A percentile compares a stretch with the other conserved stretches of the same genome.
phyloP scores from a whole-genome alignment of 2,797 vertebrate species.

The Cichlasoma orientale region DNA sequence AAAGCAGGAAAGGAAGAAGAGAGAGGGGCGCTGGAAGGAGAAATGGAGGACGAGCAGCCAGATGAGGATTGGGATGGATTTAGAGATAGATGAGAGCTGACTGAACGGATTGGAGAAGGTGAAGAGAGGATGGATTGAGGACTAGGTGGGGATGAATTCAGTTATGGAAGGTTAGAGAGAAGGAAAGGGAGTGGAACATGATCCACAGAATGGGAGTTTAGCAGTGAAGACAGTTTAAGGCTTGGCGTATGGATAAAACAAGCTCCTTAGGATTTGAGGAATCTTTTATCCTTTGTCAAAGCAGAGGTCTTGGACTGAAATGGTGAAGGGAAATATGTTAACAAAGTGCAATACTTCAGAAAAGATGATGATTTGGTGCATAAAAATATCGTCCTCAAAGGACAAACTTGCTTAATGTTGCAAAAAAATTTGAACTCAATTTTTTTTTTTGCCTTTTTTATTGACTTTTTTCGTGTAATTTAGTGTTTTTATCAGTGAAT shows the following conservation, averaged over 20 bases:
- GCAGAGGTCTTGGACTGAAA: neutral
- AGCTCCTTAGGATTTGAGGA: slow-evolving; percentile 14
- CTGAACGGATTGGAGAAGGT: slow-evolving; percentile 65
- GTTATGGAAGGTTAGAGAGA: slow-evolving; percentile 55
- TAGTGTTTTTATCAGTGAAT: neutral
- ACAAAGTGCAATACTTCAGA: slow-evolving; percentile 25
- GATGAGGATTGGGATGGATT: slow-evolving; percentile 73
- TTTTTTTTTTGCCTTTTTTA: neutral
- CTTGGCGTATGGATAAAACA: slow-evolving; percentile 8
- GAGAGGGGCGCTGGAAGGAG: slow-evolving; percentile 28
- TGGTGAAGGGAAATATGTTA: slow-evolving; percentile 12
- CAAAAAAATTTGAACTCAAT: neutral
- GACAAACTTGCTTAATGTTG: slow-evolving; percentile 22
- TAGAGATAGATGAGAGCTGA: slow-evolving; percentile 68
- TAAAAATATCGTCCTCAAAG: neutral
- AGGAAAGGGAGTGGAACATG: neutral
- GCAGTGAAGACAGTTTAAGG: slow-evolving; percentile 11
- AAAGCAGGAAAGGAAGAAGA: slow-evolving; percentile 22
- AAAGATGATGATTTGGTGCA: slow-evolving; percentile 19
- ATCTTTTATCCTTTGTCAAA: slow-evolving; percentile 19
- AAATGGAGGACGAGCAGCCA: slow-evolving; percentile 67
- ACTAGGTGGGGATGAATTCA: slow-evolving; percentile 60
- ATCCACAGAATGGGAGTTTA: slow-evolving; percentile 14
- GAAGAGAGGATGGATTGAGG: slow-evolving; percentile 58
- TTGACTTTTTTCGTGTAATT: neutral